Conservation (phyloP, 2,113 vertebrate genomes). For the Baryphthengus martii region DNA sequence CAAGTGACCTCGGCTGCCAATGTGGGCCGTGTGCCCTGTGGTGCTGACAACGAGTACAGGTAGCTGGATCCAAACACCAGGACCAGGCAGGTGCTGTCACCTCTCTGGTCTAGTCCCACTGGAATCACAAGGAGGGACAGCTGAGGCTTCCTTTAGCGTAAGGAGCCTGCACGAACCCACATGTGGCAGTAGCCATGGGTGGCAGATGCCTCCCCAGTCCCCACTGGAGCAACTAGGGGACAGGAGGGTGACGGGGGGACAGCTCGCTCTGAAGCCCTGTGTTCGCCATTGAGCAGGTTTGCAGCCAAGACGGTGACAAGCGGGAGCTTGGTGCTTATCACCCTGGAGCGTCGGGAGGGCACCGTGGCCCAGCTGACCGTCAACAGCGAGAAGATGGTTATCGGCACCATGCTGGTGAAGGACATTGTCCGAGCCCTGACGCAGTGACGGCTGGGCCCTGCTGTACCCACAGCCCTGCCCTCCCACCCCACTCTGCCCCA, state of each 20-base stretch:
- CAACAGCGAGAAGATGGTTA: conserved; percentile 99
- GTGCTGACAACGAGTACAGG: conserved; percentile 91
- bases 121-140: accelerated
- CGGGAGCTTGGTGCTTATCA: conserved; percentile 88
- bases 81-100: background rate
- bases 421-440: conserved; percentile 88
- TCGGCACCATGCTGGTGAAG: conserved; percentile 96
- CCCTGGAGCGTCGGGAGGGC: conserved; percentile 78
- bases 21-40: conserved; percentile 91
- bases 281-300: conserved; percentile 75
- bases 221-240: accelerated
- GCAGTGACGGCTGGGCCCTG: conserved; percentile 64
- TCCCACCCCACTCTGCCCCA: background rate
- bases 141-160: background rate
- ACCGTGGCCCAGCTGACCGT: conserved; percentile 81
- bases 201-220: accelerated
- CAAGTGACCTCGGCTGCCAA: conserved; percentile 85
- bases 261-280: background rate
- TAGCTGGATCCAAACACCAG: background rate
- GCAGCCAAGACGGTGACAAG: conserved; percentile 89
- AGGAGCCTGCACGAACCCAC: background rate
- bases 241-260: background rate
- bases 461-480: accelerated
- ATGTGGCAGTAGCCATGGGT: accelerated
- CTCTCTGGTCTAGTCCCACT: accelerated